These are phyloP conservation scores for Ceryle rudis DNA, from an alignment of 2,797 vertebrate species.

Conservation along the genomic window DNA sequence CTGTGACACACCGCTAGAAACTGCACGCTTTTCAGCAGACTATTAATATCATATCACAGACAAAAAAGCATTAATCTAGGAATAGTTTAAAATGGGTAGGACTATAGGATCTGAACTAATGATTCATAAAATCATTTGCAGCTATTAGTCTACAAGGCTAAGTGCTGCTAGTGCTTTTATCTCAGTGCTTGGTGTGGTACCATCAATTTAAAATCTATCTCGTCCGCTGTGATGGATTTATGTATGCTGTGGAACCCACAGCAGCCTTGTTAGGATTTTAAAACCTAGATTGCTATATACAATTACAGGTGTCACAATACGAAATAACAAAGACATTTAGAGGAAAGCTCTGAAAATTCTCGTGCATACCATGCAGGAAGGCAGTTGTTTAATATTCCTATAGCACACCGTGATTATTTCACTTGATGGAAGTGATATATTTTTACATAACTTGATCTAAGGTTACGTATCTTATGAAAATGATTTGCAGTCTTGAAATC, in stretches of 20 bases:
- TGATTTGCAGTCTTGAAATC: neutral
- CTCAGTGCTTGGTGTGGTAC: constrained; percentile 58
- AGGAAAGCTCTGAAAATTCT: neutral
- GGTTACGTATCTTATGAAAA: constrained; percentile 17
- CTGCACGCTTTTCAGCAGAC: constrained; percentile 12
- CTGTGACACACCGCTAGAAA: neutral
- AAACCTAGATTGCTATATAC: constrained; percentile 60
- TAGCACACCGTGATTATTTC: constrained; percentile 19
- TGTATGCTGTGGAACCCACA: constrained; percentile 35
- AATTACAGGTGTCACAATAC: constrained; percentile 71
- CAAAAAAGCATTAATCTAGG: constrained; percentile 71
- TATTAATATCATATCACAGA: constrained; percentile 58
- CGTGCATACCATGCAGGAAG: neutral
- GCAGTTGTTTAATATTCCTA: constrained; percentile 33
- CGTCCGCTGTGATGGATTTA: constrained; percentile 32
- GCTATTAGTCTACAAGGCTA: constrained; percentile 74
- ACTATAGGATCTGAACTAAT: constrained; percentile 74
- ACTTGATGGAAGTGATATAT: constrained; percentile 41
- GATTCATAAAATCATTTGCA: constrained; percentile 80
- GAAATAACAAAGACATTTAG: constrained; percentile 61
- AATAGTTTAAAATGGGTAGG: constrained; percentile 66
- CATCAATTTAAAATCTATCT: constrained; percentile 75
- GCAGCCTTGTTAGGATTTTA: constrained; percentile 54
- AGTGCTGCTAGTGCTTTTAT: constrained; percentile 70
- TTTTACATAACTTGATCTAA: constrained; percentile 34